phyloP scores from a whole-genome alignment of 1,140 invertebrate species.

The Calephelis virginiensis region DNA sequence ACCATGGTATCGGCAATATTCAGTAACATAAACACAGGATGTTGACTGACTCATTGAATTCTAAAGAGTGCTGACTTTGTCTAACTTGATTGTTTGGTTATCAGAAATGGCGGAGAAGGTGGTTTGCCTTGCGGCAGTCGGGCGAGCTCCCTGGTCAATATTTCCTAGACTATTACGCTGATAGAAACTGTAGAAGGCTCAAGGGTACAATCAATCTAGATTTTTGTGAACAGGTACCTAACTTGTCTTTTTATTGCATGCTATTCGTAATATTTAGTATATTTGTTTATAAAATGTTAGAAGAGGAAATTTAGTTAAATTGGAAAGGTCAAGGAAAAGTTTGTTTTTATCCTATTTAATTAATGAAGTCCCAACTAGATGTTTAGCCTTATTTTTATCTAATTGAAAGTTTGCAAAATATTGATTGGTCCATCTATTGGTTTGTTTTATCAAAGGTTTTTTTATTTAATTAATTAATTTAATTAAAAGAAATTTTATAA shows the following conservation, averaged over 20 bases:
- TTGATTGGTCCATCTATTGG: too few relatives aligned
- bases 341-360: too few relatives aligned
- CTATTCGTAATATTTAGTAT: background rate
- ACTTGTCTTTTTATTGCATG: constrained; percentile 6
- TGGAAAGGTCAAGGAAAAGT: too few relatives aligned
- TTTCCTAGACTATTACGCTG: constrained; percentile 95
- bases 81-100: constrained; percentile 37
- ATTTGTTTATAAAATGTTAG: too few relatives aligned
- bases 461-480: too few relatives aligned
- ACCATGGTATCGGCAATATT: background rate
- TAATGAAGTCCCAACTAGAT: too few relatives aligned
- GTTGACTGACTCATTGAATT: constrained; percentile 1
- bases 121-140: constrained; percentile 93
- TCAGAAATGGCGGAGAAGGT: constrained; percentile 95
- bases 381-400: too few relatives aligned
- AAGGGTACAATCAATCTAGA: constrained; percentile 96
- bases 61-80: constrained; percentile 32
- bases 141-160: constrained; percentile 95
- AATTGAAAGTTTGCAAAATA: too few relatives aligned
- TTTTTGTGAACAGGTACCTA: constrained; percentile 93
- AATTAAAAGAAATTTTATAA: too few relatives aligned
- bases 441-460: too few relatives aligned
- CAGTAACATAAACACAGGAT: constrained; percentile 6
- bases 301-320: too few relatives aligned
- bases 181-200: constrained; percentile 89